Percentiles rank a stretch among this genome's conserved stretches.
Conservation (phyloP, 1,140 invertebrate genomes). For the Andricus grossulariae region DNA sequence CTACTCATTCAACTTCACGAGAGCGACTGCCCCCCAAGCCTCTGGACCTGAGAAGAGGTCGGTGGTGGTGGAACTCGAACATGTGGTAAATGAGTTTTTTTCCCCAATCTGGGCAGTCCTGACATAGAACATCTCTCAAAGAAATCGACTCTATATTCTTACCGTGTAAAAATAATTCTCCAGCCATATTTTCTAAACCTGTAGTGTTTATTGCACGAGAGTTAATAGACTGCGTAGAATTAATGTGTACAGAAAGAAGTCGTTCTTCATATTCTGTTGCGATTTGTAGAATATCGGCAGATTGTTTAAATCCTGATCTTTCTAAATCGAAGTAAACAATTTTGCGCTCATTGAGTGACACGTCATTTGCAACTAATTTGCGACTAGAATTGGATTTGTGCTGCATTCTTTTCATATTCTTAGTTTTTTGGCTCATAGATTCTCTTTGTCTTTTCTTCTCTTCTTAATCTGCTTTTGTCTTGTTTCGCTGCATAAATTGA, state of each 20-base stretch:
- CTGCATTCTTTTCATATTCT: no score
- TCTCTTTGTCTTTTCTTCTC: no score
- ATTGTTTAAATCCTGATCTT: conserved; percentile 38
- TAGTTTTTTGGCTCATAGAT: no score
- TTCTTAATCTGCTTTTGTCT: background rate
- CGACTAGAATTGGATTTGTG: no score
- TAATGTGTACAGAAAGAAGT: conserved; percentile 37
- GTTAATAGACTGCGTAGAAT: conserved; percentile 32
- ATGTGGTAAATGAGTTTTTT: no score
- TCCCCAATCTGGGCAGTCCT: no score
- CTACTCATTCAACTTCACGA: no score
- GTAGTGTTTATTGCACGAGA: conserved; percentile 28
- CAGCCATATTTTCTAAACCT: conserved; percentile 39
- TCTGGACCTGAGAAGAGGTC: no score
- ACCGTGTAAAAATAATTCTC: conserved; percentile 36
- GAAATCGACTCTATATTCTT: conserved; percentile 34
- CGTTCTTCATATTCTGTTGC: conserved; percentile 32
- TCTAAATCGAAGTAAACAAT: conserved; percentile 43
- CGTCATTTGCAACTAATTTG: no score
- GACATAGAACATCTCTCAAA: conserved; percentile 14
- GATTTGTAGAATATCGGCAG: conserved; percentile 46
- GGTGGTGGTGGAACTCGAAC: no score
- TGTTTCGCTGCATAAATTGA: background rate
- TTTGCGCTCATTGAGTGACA: no score
- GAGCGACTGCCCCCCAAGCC: no score